Conservation (phyloP, 2,797 vertebrate genomes). For the Characodon lateralis region DNA sequence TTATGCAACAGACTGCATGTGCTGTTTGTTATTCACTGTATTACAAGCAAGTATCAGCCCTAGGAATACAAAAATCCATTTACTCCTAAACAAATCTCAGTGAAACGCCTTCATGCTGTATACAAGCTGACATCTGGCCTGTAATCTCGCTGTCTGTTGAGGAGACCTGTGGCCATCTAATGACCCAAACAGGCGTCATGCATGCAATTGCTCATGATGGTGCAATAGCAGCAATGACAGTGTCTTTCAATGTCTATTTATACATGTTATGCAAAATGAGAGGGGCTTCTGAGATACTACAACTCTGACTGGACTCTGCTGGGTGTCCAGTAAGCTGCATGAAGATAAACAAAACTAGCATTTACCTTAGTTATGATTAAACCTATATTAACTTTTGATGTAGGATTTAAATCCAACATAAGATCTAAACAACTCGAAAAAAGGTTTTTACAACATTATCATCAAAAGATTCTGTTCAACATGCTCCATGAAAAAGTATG, state of each 20-base stretch:
- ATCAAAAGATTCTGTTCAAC: background rate
- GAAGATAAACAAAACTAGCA: background rate
- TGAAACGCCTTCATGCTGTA: slow-evolving; percentile 73
- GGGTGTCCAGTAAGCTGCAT: slow-evolving; percentile 8
- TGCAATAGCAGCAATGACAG: slow-evolving; percentile 71
- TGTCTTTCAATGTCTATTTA: slow-evolving; percentile 70
- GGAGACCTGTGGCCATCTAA: slow-evolving; percentile 77
- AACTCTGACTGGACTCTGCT: slow-evolving; percentile 36
- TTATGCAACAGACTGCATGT: slow-evolving; percentile 49
- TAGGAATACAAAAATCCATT: slow-evolving; percentile 63
- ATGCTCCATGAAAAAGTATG: background rate
- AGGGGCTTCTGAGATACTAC: slow-evolving; percentile 42
- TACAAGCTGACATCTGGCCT: slow-evolving; percentile 72
- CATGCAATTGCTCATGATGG: slow-evolving; percentile 70
- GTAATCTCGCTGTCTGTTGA: slow-evolving; percentile 77
- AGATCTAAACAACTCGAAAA: background rate
- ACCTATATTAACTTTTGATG: background rate
- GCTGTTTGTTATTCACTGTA: slow-evolving; percentile 46
- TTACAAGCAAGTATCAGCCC: slow-evolving; percentile 65
- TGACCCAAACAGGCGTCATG: slow-evolving; percentile 76
- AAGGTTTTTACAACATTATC: background rate
- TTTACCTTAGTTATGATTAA: background rate
- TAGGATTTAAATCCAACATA: background rate
- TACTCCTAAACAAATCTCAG: slow-evolving; percentile 72
- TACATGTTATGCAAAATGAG: slow-evolving; percentile 67